Evolutionary conservation across 1,140 invertebrate genomes (phyloP).

Genomic region (Trinorchestia longiramus): DNA sequence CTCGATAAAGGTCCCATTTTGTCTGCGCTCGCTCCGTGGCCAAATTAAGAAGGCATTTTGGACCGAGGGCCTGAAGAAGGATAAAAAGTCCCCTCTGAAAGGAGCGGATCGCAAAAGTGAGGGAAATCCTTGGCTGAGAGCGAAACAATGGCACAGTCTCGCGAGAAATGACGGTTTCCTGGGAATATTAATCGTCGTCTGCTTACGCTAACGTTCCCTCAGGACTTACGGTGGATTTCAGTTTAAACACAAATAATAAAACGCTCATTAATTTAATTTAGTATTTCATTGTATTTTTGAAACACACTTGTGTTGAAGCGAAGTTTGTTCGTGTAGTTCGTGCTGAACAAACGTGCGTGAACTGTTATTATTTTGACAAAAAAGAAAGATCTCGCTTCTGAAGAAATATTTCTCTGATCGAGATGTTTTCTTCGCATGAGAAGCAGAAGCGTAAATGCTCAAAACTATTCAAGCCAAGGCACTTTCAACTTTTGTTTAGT

Average conservation of each 20-base stretch:
- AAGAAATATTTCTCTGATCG: no score
- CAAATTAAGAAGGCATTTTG: slow-evolving; percentile 55
- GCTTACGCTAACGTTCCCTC: neutral
- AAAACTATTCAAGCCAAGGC: no score
- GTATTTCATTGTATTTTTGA: no score
- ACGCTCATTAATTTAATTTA: no score
- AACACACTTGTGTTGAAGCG: no score
- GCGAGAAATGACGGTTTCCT: slow-evolving; percentile 9
- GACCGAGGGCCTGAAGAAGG: slow-evolving; percentile 32
- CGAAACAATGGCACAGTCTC: slow-evolving; percentile 27
- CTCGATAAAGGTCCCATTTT: slow-evolving; percentile 41
- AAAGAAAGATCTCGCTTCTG: no score
- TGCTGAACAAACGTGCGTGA: no score
- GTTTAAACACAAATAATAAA: neutral
- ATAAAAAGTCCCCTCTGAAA: slow-evolving; percentile 39
- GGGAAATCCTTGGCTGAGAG: slow-evolving; percentile 48
- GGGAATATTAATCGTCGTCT: neutral
- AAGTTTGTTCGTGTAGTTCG: no score
- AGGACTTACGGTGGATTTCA: neutral
- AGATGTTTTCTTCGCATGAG: no score
- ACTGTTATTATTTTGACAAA: no score
- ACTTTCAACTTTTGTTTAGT: no score
- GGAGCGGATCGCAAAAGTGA: slow-evolving; percentile 53
- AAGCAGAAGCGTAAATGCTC: no score
- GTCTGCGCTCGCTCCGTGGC: slow-evolving; percentile 18